These are phyloP conservation scores for Miltochrista miniata DNA, from an alignment of 2,888 invertebrate genomes.

Conservation along the genomic window DNA sequence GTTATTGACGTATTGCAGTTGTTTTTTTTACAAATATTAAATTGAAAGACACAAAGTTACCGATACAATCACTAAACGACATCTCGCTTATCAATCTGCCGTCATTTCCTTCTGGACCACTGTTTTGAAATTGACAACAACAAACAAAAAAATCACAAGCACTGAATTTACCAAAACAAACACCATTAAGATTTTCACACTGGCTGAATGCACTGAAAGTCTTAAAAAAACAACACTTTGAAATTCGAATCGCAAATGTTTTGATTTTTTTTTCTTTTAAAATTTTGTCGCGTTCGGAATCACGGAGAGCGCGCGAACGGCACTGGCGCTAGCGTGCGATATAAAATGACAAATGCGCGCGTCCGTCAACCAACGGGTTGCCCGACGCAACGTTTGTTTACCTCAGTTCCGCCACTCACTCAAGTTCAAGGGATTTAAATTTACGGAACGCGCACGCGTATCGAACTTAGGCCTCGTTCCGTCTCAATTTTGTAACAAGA, in stretches of 20 bases:
- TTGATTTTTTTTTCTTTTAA: slow-evolving; percentile 42
- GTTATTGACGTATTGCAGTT: too few relatives aligned
- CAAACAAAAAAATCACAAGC: slow-evolving; percentile 35
- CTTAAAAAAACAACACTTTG: slow-evolving; percentile 18
- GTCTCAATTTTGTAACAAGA: slow-evolving; percentile 17
- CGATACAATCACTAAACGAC: slow-evolving; percentile 33
- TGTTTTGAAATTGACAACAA: slow-evolving; percentile 41
- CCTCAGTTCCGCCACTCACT: slow-evolving; percentile 56
- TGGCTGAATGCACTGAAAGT: slow-evolving; percentile 21
- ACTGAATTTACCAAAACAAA: slow-evolving; percentile 37
- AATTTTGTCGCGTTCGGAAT: slow-evolving; percentile 49
- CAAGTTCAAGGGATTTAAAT: slow-evolving; percentile 77
- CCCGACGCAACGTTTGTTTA: slow-evolving; percentile 64
- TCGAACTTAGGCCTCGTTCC: slow-evolving; percentile 38
- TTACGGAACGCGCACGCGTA: slow-evolving; percentile 45
- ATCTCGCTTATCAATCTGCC: slow-evolving; percentile 56
- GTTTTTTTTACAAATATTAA: too few relatives aligned
- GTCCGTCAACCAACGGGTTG: slow-evolving; percentile 43
- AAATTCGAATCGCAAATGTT: slow-evolving; percentile 33
- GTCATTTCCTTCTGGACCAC: slow-evolving; percentile 65
- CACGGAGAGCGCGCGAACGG: slow-evolving; percentile 54
- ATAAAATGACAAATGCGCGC: slow-evolving; percentile 78
- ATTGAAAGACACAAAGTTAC: slow-evolving; percentile 16
- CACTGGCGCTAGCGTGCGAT: slow-evolving; percentile 59
- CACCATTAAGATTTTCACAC: slow-evolving; percentile 37